A percentile compares a stretch with the other conserved stretches of the same genome.
These are phyloP conservation scores for Oithona nana DNA, from an alignment of 2,888 invertebrate species.

Conservation along the genomic window DNA sequence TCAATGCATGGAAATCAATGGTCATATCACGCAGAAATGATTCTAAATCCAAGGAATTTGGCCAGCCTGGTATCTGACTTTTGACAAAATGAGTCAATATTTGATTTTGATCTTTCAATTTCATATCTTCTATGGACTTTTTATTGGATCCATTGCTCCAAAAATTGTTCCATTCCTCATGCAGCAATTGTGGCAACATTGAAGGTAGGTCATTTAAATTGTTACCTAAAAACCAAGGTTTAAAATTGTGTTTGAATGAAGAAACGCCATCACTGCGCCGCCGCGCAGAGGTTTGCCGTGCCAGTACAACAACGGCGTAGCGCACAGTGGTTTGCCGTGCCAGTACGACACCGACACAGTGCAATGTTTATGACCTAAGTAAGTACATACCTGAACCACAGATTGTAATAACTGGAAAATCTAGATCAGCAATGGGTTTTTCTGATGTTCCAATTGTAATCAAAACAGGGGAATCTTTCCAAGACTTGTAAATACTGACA, in stretches of 20 bases:
- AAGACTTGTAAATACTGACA: neutral
- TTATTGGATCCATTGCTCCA: neutral
- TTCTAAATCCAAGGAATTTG: neutral
- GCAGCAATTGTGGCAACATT: neutral
- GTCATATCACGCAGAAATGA: neutral
- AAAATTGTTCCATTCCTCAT: neutral
- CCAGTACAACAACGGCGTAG: too few relatives aligned
- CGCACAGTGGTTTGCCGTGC: too few relatives aligned
- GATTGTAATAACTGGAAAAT: neutral
- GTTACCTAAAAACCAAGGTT: too few relatives aligned
- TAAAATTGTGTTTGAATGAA: too few relatives aligned
- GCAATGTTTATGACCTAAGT: too few relatives aligned
- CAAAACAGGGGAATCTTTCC: neutral
- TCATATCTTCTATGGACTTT: neutral
- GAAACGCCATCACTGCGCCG: too few relatives aligned
- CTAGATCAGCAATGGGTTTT: neutral
- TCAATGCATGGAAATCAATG: neutral
- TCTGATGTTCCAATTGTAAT: neutral
- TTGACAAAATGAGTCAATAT: neutral
- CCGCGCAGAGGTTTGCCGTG: too few relatives aligned
- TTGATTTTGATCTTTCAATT: neutral
- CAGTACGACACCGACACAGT: too few relatives aligned
- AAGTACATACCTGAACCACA: neutral
- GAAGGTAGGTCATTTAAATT: neutral
- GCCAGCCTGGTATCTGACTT: neutral